Evolutionary conservation across 92 coral and sea anemone genomes (phyloP), one percentile per base, ranked within the genome.

Genomic region (Umimayanthus kanabou): DNA sequence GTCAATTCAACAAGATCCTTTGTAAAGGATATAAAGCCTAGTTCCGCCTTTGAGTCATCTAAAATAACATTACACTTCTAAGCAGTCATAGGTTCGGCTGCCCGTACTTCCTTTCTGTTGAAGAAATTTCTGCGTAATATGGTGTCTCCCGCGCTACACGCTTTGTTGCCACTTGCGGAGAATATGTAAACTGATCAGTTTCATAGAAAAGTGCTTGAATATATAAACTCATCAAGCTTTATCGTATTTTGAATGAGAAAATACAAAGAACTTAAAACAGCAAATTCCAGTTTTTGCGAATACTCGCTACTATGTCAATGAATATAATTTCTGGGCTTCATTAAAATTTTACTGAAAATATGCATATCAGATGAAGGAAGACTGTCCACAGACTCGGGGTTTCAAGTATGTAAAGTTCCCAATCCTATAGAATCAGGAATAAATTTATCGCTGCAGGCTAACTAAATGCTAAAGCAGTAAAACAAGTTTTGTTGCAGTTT

Each of bases 61-160:
- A 92, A 90, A 67, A 64, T 57, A 92, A 88, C 88, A 88, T 9
- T 28, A 92, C 91, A 91, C 90, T 95, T 93, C 95, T 88, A 90
- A 77, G 79, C 89, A 77, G 92, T 91, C 93, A 90, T 82, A 82
- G 75, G 45, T 72, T 77, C 93, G 88, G 91, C 93, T 42, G 89
- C 88, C 65, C 84, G 82, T 77, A 92, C 93, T 95, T 91, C 96
- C 94, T 95, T 88, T 84, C 96, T 89, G 85, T 91, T 93, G 93
- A 77, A 61, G 81, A 80, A 69, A 93, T 87, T 90, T 91, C 98
- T 92, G 93, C 93, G 95, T 93, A 94, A 82, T 83, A 71, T 83
- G 87, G 83, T 90, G 80, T 90, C 92, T 90, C 95, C 96, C 98
- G 95, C 95, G 95, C 89, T 85, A 77, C 91, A 26, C 89, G 80